Percentiles rank a stretch among this genome's conserved stretches.
phyloP scores from a whole-genome alignment of 2,888 invertebrate genomes.

The Gnatocerus cornutus region DNA sequence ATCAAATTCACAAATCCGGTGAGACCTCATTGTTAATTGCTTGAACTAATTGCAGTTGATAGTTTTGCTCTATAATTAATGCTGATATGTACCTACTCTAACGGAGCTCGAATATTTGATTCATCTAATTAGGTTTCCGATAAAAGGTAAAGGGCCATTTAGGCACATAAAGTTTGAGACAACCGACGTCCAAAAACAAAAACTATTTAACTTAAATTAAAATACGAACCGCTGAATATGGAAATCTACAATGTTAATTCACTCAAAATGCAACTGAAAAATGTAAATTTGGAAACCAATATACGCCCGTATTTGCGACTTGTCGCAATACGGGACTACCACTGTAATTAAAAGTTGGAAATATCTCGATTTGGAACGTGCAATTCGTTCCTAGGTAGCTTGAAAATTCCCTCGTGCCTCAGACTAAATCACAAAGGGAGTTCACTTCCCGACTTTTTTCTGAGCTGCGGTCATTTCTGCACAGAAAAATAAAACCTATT shows the following conservation, averaged over 20 bases:
- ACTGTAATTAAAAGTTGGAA: slow-evolving; percentile 4
- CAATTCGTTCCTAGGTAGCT: slow-evolving; percentile 11
- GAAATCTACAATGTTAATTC: no score
- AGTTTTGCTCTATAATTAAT: slow-evolving; percentile 45
- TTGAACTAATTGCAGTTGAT: slow-evolving; percentile 43
- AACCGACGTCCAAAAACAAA: no score
- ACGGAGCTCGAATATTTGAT: slow-evolving; percentile 40
- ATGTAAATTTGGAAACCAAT: no score
- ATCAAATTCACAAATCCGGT: slow-evolving; percentile 26
- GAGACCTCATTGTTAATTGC: slow-evolving; percentile 34
- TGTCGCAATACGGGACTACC: no score
- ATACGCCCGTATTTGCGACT: no score
- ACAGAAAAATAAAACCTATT: slow-evolving; percentile 24
- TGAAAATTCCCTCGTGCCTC: slow-evolving; percentile 9
- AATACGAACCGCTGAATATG: no score
- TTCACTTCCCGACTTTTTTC: slow-evolving; percentile 10
- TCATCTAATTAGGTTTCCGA: slow-evolving; percentile 34
- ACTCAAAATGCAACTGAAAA: no score
- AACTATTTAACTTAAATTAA: no score
- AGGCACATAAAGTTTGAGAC: not conserved
- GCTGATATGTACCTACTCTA: slow-evolving; percentile 41
- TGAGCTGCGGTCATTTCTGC: slow-evolving; percentile 23
- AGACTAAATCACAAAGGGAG: slow-evolving; percentile 15
- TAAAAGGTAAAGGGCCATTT: slow-evolving; percentile 28
- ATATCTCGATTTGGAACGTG: not conserved